Percentiles rank a stretch among this genome's conserved stretches.
Conservation (phyloP, 2,888 invertebrate species). For the Suillia variegata region DNA sequence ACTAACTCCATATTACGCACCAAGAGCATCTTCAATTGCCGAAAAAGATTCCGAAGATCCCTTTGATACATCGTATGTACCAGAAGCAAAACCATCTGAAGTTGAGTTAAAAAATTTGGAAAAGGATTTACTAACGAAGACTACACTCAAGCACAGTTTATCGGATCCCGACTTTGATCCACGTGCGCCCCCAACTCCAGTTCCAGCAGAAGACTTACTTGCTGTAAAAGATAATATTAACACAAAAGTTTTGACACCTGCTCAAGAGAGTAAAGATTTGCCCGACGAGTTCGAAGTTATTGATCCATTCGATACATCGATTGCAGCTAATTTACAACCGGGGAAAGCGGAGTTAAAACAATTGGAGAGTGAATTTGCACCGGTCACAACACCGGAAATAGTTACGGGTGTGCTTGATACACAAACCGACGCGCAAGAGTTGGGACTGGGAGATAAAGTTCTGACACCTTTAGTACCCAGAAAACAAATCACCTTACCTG, state of each 20-base stretch:
- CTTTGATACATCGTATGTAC: slow-evolving; percentile 86
- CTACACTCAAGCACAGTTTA: slow-evolving; percentile 64
- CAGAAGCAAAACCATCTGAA: slow-evolving; percentile 74
- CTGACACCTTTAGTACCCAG: slow-evolving; percentile 68
- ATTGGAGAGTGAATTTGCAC: slow-evolving; percentile 77
- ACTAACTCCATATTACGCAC: slow-evolving; percentile 80
- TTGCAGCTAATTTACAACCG: slow-evolving; percentile 74
- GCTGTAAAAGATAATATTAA: slow-evolving; percentile 68
- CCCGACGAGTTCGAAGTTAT: slow-evolving; percentile 64
- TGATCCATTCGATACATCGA: slow-evolving; percentile 87
- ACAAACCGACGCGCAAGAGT: slow-evolving; percentile 60
- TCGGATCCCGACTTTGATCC: slow-evolving; percentile 71
- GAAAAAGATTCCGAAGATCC: slow-evolving; percentile 72
- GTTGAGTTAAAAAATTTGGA: slow-evolving; percentile 79
- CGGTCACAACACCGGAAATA: slow-evolving; percentile 46
- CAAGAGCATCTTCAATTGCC: slow-evolving; percentile 53
- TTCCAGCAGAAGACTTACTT: slow-evolving; percentile 56
- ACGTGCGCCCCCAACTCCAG: slow-evolving; percentile 59
- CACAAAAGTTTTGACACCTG: slow-evolving; percentile 73
- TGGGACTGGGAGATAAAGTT: slow-evolving; percentile 70
- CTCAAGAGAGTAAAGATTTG: slow-evolving; percentile 62
- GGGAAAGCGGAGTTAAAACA: slow-evolving; percentile 79
- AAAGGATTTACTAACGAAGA: slow-evolving; percentile 68
- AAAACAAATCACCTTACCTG: slow-evolving; percentile 53
- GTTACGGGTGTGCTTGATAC: slow-evolving; percentile 58